Evolutionary conservation across 2,797 vertebrate species (phyloP).

Genomic region (Meda fulgida): DNA sequence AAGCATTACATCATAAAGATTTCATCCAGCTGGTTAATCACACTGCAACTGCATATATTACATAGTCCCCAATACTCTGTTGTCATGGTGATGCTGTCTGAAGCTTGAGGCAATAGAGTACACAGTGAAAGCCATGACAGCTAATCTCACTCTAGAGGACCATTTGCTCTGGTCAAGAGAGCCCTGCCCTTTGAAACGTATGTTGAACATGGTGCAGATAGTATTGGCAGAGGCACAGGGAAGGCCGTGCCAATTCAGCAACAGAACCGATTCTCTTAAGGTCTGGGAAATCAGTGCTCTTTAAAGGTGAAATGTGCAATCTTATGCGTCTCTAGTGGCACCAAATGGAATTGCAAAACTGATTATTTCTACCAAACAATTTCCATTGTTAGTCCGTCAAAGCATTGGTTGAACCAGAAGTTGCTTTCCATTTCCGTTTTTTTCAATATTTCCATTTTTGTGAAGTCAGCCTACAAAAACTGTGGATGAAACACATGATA

Average conservation of each 20-base stretch:
- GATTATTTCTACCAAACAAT: neutral
- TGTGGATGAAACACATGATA: neutral
- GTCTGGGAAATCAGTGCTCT: slow-evolving; percentile 17
- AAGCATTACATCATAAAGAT: slow-evolving; percentile 7
- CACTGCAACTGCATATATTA: slow-evolving; percentile 20
- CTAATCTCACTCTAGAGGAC: slow-evolving; percentile 14
- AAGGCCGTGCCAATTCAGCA: neutral
- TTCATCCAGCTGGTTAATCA: slow-evolving; percentile 29
- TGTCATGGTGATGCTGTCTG: slow-evolving; percentile 34
- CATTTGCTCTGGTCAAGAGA: slow-evolving; percentile 22
- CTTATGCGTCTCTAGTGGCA: neutral
- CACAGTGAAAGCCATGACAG: slow-evolving; percentile 6
- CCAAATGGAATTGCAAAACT: neutral
- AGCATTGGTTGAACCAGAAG: no score
- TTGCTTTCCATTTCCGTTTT: no score
- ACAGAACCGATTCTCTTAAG: neutral
- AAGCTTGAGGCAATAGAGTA: slow-evolving; percentile 16
- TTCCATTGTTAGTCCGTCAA: neutral
- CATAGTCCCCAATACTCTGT: neutral
- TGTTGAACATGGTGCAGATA: neutral
- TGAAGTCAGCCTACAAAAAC: neutral
- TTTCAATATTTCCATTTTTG: no score
- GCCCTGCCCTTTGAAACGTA: neutral
- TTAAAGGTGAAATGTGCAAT: slow-evolving; percentile 1
- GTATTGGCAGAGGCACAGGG: neutral